These are phyloP conservation scores for Melanargia galathea DNA, from an alignment of 2,888 invertebrate species.

Conservation along the genomic window DNA sequence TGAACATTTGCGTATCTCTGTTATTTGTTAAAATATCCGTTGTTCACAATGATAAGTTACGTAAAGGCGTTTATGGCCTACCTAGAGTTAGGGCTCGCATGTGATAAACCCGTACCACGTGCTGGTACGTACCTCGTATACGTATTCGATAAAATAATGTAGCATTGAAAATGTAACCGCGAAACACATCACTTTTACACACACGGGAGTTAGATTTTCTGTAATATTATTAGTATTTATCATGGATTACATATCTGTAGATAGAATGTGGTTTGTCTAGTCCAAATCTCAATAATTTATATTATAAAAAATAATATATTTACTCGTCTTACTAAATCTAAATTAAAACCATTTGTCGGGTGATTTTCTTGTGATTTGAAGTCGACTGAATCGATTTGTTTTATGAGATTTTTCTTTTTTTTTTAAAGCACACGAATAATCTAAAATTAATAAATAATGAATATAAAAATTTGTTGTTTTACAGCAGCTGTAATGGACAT, in stretches of 20 bases:
- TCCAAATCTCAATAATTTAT: slow-evolving; percentile 79
- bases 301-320: slow-evolving; percentile 63
- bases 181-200: slow-evolving; percentile 65
- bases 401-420: slow-evolving; percentile 25
- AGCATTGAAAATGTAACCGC: slow-evolving; percentile 68
- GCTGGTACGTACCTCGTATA: slow-evolving; percentile 19
- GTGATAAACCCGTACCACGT: slow-evolving; percentile 19
- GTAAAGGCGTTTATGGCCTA: slow-evolving; percentile 12
- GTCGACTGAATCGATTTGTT: slow-evolving; percentile 33
- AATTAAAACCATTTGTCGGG: slow-evolving; percentile 48
- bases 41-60: not conserved
- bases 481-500: slow-evolving; percentile 48
- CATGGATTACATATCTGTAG: slow-evolving; percentile 83
- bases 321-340: slow-evolving; percentile 63
- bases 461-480: slow-evolving; percentile 55
- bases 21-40: not conserved
- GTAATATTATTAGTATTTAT: slow-evolving; percentile 79
- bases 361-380: slow-evolving; percentile 52
- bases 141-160: slow-evolving; percentile 38
- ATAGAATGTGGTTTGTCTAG: slow-evolving; percentile 82
- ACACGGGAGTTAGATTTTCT: slow-evolving; percentile 77
- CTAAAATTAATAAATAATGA: slow-evolving; percentile 32
- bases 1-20: too few relatives aligned
- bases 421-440: slow-evolving; percentile 39
- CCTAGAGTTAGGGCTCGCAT: slow-evolving; percentile 18